Percentiles rank a stretch among this genome's conserved stretches.
These are phyloP conservation scores for Rhopalosiphum nymphaeae DNA, from an alignment of 2,888 invertebrate species.

Conservation along the genomic window DNA sequence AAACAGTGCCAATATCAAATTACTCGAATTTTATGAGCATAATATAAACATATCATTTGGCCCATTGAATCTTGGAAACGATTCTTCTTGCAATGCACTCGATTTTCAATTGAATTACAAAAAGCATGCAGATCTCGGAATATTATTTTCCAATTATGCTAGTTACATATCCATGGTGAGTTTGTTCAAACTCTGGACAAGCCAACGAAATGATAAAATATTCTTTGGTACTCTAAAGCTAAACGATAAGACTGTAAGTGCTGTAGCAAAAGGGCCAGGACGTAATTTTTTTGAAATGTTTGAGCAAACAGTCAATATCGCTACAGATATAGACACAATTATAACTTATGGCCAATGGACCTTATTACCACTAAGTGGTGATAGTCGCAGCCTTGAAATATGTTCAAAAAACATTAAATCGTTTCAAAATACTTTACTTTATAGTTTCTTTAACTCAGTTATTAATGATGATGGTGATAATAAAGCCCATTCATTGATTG, in stretches of 20 bases:
- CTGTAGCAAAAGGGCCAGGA: constrained; percentile 39
- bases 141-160: not conserved
- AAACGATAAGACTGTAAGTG: not conserved
- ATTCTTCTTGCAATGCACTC: not conserved
- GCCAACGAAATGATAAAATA: constrained; percentile 34
- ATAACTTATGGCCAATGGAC: not conserved
- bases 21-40: not conserved
- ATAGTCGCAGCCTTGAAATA: not conserved
- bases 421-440: not conserved
- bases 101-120: constrained; percentile 39
- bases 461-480: not conserved
- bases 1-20: not conserved
- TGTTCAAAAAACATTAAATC: constrained; percentile 36
- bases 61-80: not conserved
- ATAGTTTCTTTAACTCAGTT: constrained; percentile 15
- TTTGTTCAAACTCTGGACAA: not conserved
- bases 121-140: not conserved
- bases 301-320: not conserved
- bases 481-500: not conserved
- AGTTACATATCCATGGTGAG: not conserved
- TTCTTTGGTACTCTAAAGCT: constrained; percentile 46
- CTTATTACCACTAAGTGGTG: not conserved
- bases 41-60: constrained; percentile 10
- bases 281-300: constrained; percentile 8
- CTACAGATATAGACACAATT: not conserved